Base-by-base conservation (phyloP, 2,113 vertebrate genomes). In the Anhinga anhinga region DNA sequence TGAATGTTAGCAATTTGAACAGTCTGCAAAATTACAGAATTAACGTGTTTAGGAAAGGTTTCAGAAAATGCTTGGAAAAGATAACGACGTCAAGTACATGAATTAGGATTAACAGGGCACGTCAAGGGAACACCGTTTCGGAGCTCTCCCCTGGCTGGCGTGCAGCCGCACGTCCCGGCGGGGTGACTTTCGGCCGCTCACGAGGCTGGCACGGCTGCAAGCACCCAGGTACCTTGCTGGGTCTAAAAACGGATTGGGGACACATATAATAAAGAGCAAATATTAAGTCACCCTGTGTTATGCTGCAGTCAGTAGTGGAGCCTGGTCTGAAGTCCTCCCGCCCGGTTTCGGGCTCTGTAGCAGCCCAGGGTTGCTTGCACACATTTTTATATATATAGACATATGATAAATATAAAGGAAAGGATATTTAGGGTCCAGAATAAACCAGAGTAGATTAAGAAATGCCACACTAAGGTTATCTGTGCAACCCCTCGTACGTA, bases 61-160 rank as follows among this genome's bases (percentile, higher is more conserved):
- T 72, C 10, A 11, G 78, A 38, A 38, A n/a, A 53, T 3, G 38
- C 20, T 18, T 34, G 44, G 55, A 5, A 29, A 47, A 38, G 36
- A 2, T 14, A 53, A 44, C 7, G 17, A 7, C 0, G 2, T 8
- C 4, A 55, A 23, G 62, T 21, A 5, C 23, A 3, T 9, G 3
- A 21, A 8, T 10, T 3, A 29, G 76, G 21, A 7, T 13, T 16
- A 27, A 11, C 13, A 7, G 7, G n/a, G 82, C 16, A 5, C 4
- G 2, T 5, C 11, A 2, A 6, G 56, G 69, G 62, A 5, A 16
- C 0, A 5, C 10, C 0, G 4, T 7, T 61, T 10, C 7, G 2
- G 86, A 44, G 80, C 69, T 23, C 17, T 38, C 29, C 17, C 32
- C 34, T 13, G 84, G 52, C 78, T 21, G 61, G 36, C 3, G 5